phyloP scores from a whole-genome alignment of 2,113 vertebrate genomes.

The Campylomormyrus numenius region DNA sequence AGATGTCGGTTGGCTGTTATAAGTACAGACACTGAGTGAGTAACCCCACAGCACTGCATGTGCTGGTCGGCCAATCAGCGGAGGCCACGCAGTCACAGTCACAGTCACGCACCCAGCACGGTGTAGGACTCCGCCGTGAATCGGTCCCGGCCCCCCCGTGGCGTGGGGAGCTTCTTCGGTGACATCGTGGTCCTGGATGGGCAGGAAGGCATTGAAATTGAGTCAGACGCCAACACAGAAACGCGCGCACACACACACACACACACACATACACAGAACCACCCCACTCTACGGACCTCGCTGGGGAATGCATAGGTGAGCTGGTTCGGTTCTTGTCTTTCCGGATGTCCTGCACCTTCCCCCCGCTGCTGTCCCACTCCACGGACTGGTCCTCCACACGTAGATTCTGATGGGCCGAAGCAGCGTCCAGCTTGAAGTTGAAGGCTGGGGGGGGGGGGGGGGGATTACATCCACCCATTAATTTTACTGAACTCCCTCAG shows the following conservation, averaged over 20 bases:
- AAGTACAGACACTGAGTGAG: not conserved
- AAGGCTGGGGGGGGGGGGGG: constrained; percentile 64
- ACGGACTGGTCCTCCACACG: constrained; percentile 82
- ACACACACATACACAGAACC: no score
- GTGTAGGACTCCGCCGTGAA: constrained; percentile 96
- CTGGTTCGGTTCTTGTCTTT: constrained; percentile 83
- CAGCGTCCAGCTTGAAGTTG: constrained; percentile 78
- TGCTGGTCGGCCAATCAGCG: not conserved
- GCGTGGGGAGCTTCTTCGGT: constrained; percentile 75
- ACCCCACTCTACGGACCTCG: constrained; percentile 61
- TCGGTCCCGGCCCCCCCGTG: constrained; percentile 75
- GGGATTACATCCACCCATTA: not conserved
- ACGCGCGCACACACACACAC: no score
- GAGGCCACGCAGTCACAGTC: not conserved
- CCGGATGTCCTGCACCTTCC: constrained; percentile 88
- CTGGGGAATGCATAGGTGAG: constrained; percentile 84
- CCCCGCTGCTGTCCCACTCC: constrained; percentile 89
- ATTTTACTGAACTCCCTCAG: not conserved
- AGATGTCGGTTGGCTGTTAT: not conserved
- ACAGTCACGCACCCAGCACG: constrained; percentile 71
- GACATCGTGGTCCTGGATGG: constrained; percentile 70
- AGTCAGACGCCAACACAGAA: not conserved
- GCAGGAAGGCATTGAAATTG: not conserved
- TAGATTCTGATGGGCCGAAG: constrained; percentile 87
- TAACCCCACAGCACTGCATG: not conserved